A percentile compares a stretch with the other conserved stretches of the same genome.
Conservation (phyloP, 2,888 invertebrate genomes). For the Acronicta alni region DNA sequence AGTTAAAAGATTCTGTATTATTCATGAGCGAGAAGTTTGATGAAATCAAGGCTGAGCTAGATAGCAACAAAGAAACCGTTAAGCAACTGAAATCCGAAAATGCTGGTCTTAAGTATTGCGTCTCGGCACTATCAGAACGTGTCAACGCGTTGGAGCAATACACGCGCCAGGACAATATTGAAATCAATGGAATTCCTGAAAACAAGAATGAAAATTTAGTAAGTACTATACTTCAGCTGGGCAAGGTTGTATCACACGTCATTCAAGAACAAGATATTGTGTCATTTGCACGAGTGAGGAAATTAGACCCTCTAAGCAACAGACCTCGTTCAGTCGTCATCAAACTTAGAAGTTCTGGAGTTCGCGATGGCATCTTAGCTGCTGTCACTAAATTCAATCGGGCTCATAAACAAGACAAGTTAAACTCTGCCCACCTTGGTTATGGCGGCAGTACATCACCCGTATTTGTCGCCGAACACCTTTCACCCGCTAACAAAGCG, state of each 20-base stretch:
- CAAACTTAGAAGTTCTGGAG: background rate
- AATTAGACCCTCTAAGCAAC: background rate
- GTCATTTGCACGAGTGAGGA: background rate
- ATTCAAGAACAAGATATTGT: background rate
- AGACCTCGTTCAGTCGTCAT: background rate
- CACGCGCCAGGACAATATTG: background rate
- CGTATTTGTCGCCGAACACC: background rate
- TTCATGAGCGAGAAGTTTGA: too few relatives aligned
- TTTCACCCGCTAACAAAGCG: background rate
- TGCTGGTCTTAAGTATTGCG: too few relatives aligned
- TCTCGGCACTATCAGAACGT: too few relatives aligned
- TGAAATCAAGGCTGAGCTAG: too few relatives aligned
- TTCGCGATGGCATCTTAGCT: background rate
- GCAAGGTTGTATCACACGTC: background rate
- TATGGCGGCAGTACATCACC: background rate
- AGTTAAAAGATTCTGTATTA: too few relatives aligned
- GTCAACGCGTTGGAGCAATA: background rate
- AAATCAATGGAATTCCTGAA: constrained; percentile 6
- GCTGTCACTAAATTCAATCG: background rate
- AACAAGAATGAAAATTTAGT: constrained; percentile 3
- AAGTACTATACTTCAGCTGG: background rate
- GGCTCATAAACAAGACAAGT: background rate
- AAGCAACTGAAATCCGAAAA: too few relatives aligned
- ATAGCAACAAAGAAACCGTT: too few relatives aligned
- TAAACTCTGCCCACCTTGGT: background rate